Evolutionary conservation across 2,113 vertebrate species (phyloP).

Genomic region (Leuciscus idus): DNA sequence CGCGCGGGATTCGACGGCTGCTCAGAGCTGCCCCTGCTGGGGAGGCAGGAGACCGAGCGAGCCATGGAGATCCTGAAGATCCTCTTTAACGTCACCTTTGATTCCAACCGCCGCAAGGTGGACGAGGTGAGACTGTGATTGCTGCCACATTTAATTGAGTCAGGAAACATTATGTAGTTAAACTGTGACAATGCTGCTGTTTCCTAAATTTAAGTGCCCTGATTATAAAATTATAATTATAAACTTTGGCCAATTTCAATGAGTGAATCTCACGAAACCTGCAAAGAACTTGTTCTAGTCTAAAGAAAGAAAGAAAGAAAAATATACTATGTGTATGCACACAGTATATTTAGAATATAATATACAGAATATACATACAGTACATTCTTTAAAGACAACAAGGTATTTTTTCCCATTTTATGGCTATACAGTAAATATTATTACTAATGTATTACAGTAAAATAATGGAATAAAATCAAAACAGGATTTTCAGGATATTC

Average conservation of each 20-base stretch:
- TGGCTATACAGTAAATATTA: no score
- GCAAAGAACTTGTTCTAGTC: background rate
- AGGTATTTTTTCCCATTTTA: no score
- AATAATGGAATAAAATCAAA: no score
- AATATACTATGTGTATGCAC: no score
- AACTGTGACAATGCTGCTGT: background rate
- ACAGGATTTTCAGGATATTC: no score
- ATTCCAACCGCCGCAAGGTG: conserved; percentile 80
- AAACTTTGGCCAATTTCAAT: background rate
- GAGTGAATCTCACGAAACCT: background rate
- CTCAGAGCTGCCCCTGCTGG: conserved; percentile 73
- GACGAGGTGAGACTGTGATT: conserved; percentile 82
- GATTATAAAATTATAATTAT: background rate
- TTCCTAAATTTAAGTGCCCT: background rate
- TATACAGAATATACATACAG: no score
- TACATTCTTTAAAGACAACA: no score
- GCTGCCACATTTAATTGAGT: background rate
- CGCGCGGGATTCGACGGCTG: conserved; percentile 56
- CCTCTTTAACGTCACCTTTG: conserved; percentile 93
- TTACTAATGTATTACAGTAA: no score
- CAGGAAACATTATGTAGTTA: background rate
- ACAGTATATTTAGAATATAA: no score
- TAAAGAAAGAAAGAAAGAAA: no score
- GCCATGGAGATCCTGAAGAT: conserved; percentile 95
- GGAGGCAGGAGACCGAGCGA: conserved; percentile 81